Conservation (phyloP, 2,113 vertebrate species). For the Lepus timidus region DNA sequence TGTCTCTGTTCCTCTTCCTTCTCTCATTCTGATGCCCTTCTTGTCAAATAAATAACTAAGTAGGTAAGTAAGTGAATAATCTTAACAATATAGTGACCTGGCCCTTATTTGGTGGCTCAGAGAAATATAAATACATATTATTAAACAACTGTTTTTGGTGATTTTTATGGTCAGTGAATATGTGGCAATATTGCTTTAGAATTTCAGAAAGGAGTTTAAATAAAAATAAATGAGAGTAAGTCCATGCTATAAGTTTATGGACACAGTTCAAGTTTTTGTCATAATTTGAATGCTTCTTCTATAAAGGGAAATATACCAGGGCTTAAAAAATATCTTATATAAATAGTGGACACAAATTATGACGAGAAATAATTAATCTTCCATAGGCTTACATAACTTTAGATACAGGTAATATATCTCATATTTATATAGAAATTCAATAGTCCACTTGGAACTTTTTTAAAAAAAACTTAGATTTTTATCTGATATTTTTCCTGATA, state of each 20-base stretch:
- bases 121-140: neutral
- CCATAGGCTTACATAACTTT: neutral
- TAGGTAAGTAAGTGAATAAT: too few relatives aligned
- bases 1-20: too few relatives aligned
- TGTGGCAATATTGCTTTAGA: neutral
- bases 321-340: neutral
- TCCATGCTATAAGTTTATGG: neutral
- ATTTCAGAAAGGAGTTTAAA: neutral
- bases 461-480: neutral
- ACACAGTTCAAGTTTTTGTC: neutral
- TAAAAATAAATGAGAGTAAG: neutral
- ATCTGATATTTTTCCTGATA: neutral
- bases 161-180: neutral
- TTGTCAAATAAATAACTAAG: too few relatives aligned
- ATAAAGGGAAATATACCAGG: neutral
- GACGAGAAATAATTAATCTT: neutral
- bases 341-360: neutral
- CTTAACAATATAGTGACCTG: neutral
- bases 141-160: neutral
- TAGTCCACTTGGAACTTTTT: neutral
- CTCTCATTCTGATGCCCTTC: too few relatives aligned
- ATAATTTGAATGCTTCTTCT: neutral
- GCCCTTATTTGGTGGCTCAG: neutral
- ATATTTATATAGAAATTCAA: constrained; percentile 33
- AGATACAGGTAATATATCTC: neutral